A percentile compares a stretch with the other conserved stretches of the same genome.
Conservation (phyloP, 2,888 invertebrate genomes). For the Liodrosophila aerea region DNA sequence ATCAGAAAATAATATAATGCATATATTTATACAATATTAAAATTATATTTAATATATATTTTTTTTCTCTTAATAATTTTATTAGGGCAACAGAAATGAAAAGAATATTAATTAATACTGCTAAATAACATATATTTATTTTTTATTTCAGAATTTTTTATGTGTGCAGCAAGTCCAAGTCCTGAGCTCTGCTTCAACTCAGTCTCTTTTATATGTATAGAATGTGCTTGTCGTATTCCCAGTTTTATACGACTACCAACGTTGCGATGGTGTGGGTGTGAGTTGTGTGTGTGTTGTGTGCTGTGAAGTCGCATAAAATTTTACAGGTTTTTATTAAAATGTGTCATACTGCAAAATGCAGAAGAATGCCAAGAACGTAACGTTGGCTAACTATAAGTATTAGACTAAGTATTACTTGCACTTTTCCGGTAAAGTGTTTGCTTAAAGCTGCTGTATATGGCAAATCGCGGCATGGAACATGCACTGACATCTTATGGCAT, state of each 20-base stretch:
- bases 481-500: conserved; percentile 53
- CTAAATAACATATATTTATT: no score
- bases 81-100: no score
- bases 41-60: no score
- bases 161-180: no score
- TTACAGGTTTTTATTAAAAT: conserved; percentile 69
- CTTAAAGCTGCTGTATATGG: conserved; percentile 38
- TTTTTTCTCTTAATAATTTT: no score
- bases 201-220: conserved; percentile 26
- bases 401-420: conserved; percentile 56
- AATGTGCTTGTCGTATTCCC: conserved; percentile 28
- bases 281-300: conserved; percentile 14
- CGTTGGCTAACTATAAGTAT: conserved; percentile 32
- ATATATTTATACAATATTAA: no score
- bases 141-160: no score
- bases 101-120: no score
- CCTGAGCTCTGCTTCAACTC: conserved; percentile 28
- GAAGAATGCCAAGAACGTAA: conserved; percentile 4
- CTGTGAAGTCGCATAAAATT: conserved; percentile 61
- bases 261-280: conserved; percentile 12
- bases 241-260: conserved; percentile 57
- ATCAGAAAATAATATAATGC: no score
- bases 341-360: conserved; percentile 37
- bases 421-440: conserved; percentile 44
- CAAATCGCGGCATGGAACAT: conserved; percentile 45